These are phyloP conservation scores for Masnerella sp. DNA, from an alignment of 2,888 invertebrate genomes.

Conservation along the genomic window DNA sequence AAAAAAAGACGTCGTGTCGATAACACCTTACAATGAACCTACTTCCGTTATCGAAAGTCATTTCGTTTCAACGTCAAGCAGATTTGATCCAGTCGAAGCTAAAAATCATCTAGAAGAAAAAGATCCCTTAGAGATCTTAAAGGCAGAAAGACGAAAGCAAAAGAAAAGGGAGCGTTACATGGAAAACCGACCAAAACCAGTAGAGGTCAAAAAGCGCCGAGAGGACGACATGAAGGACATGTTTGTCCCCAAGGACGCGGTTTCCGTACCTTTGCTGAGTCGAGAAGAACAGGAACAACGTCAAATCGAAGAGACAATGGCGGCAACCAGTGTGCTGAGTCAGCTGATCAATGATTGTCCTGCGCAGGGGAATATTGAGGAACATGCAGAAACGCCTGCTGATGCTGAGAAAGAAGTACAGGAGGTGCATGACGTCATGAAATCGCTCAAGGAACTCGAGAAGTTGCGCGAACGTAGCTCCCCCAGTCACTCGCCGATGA, in stretches of 20 bases:
- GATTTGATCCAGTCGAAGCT: constrained; percentile 64
- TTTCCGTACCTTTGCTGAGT: constrained; percentile 63
- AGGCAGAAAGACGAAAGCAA: constrained; percentile 67
- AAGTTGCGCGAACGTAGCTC: constrained; percentile 73
- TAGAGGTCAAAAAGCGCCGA: constrained; percentile 67
- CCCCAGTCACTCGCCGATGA: constrained; percentile 70
- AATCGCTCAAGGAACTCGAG: constrained; percentile 74
- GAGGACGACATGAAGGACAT: constrained; percentile 66
- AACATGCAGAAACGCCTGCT: constrained; percentile 22
- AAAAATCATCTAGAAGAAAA: constrained; percentile 63
- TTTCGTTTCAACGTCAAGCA: constrained; percentile 56
- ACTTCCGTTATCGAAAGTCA: constrained; percentile 36
- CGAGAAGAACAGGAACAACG: constrained; percentile 74
- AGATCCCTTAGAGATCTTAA: constrained; percentile 63
- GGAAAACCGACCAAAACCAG: constrained; percentile 67
- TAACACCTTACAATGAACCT: constrained; percentile 70
- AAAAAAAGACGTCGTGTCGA: constrained; percentile 73
- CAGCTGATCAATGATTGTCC: constrained; percentile 75
- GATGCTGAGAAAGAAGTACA: constrained; percentile 75
- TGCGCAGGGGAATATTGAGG: constrained; percentile 60
- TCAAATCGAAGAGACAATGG: constrained; percentile 76
- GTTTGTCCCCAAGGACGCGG: constrained; percentile 60
- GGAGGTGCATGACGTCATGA: constrained; percentile 73
- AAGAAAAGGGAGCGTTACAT: constrained; percentile 65
- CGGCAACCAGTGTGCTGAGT: constrained; percentile 77